Percentiles rank a stretch among this genome's conserved stretches.
Conservation (phyloP, 2,797 vertebrate genomes). For the Cirrhinus molitorella region DNA sequence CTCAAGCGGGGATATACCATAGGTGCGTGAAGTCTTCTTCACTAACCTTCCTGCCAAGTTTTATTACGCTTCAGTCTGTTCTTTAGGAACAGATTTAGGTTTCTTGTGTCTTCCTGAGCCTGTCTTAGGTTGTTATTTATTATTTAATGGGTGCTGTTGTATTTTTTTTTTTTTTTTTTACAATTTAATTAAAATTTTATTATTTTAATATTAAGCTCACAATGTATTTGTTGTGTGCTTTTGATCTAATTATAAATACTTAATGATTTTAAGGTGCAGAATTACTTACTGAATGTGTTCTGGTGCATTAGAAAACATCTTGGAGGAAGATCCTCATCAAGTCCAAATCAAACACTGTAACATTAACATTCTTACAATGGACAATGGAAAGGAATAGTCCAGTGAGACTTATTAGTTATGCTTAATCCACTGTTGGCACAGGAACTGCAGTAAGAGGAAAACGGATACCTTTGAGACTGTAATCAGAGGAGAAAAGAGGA, state of each 20-base stretch:
- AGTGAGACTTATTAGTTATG: slow-evolving; percentile 37
- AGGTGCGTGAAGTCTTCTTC: slow-evolving; percentile 72
- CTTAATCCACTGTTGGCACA: slow-evolving; percentile 35
- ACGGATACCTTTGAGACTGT: slow-evolving; percentile 35
- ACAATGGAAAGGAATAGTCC: slow-evolving; percentile 24
- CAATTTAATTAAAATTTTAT: not conserved
- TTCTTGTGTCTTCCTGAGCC: not conserved
- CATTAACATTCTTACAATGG: not conserved
- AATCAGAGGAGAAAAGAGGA: slow-evolving; percentile 49
- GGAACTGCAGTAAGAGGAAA: slow-evolving; percentile 29
- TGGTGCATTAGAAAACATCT: not conserved
- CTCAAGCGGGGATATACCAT: slow-evolving; percentile 86
- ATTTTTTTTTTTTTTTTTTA: not conserved
- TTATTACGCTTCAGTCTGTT: not conserved
- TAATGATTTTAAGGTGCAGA: slow-evolving; percentile 4
- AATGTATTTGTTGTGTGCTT: not conserved
- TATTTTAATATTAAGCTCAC: not conserved
- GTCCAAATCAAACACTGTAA: not conserved
- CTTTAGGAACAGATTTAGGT: not conserved
- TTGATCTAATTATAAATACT: not conserved
- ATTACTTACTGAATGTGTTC: not conserved
- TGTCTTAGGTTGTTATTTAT: not conserved
- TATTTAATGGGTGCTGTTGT: not conserved
- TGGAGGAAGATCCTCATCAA: not conserved
- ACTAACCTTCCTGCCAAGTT: not conserved